These are phyloP conservation scores for Chionoecetes opilio DNA, from an alignment of 1,140 invertebrate genomes.

Conservation along the genomic window DNA sequence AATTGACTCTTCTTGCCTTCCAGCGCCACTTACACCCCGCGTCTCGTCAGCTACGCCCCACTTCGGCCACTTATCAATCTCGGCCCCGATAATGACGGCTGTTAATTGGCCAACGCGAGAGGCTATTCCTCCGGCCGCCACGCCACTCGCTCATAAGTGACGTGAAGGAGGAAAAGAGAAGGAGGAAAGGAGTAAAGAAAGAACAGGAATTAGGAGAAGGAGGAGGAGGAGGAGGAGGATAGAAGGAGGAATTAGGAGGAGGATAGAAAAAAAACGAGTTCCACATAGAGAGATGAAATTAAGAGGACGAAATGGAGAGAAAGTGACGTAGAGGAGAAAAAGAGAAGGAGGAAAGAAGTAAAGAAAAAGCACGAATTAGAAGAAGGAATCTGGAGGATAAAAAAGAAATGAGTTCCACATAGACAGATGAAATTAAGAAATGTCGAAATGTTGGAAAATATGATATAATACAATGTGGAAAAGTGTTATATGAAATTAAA, in stretches of 20 bases:
- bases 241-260: background rate
- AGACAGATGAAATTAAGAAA: no score
- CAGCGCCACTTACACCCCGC: background rate
- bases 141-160: background rate
- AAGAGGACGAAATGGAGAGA: no score
- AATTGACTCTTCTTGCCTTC: background rate
- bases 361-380: no score
- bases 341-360: no score
- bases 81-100: background rate
- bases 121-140: background rate
- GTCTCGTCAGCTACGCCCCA: background rate
- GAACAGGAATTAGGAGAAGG: background rate
- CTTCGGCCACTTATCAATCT: constrained; percentile 4
- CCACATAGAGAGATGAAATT: no score
- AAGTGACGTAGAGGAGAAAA: no score
- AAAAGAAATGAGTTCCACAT: no score
- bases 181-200: background rate
- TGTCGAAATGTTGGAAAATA: no score
- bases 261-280: no score
- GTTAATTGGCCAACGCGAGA: background rate
- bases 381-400: no score
- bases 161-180: background rate
- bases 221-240: background rate
- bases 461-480: no score
- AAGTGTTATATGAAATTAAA: no score